These are phyloP conservation scores for Scomber colias DNA, from an alignment of 2,113 vertebrate genomes.

Conservation along the genomic window DNA sequence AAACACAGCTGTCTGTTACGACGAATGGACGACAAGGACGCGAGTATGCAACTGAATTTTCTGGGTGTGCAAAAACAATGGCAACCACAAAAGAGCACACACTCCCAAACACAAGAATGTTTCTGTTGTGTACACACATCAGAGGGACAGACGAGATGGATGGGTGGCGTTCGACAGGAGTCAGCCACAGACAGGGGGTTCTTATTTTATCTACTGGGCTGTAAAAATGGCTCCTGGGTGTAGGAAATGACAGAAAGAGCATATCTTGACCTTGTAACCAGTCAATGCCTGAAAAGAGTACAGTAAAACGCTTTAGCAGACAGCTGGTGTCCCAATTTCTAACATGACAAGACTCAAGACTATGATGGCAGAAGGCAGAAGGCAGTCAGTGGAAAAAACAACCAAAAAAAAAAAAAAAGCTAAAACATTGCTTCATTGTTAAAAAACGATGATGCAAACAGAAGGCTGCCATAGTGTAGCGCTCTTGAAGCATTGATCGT, in stretches of 20 bases:
- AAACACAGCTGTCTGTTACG: constrained; percentile 1
- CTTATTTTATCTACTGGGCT: constrained; percentile 57
- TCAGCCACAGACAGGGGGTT: constrained; percentile 40
- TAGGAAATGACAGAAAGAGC: constrained; percentile 43
- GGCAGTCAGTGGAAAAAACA: background rate
- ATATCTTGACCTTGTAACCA: constrained; percentile 43
- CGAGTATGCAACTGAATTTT: constrained; percentile 12
- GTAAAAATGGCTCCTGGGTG: constrained; percentile 45
- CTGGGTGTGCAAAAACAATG: constrained; percentile 22
- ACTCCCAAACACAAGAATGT: constrained; percentile 6
- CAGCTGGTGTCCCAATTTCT: constrained; percentile 31
- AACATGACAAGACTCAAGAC: constrained; percentile 13
- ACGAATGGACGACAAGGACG: constrained; percentile 5
- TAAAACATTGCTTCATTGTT: background rate
- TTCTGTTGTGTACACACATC: constrained; percentile 18
- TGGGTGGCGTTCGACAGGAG: constrained; percentile 40
- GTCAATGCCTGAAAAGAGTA: constrained; percentile 18
- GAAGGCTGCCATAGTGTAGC: background rate
- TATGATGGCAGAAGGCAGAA: constrained; percentile 5
- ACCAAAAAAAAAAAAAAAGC: constrained; percentile 1
- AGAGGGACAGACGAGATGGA: constrained; percentile 38
- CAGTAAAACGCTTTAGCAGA: constrained; percentile 37
- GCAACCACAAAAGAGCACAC: background rate
- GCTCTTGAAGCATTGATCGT: constrained; percentile 1
- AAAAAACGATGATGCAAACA: constrained; percentile 28